Conservation (phyloP, 64 coral and sea anemone species). For the Montipora capricornis region DNA sequence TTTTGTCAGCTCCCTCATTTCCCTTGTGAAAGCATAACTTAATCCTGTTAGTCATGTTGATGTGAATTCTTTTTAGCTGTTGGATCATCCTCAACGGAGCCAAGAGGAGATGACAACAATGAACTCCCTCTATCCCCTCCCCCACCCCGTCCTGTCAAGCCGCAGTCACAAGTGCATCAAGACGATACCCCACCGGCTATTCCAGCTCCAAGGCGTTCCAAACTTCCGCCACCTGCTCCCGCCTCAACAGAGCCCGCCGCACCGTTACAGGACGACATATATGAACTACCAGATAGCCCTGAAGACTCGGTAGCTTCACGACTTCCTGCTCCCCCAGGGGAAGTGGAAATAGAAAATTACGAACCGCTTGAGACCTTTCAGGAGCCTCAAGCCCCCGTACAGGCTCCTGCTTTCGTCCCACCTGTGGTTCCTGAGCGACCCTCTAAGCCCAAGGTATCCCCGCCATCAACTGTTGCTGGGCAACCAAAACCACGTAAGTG, state of each 20-base stretch:
- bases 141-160: conserved; percentile 8
- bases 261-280: neutral
- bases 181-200: neutral
- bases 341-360: neutral
- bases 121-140: neutral
- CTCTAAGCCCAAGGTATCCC: neutral
- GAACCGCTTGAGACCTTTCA: neutral
- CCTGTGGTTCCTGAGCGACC: neutral
- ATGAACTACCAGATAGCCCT: conserved; percentile 1
- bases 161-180: neutral
- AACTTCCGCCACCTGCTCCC: neutral
- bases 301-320: neutral
- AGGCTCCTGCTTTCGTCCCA: neutral
- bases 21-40: too few relatives aligned
- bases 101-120: conserved; percentile 26
- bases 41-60: too few relatives aligned
- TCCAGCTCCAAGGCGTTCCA: conserved; percentile 3
- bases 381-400: neutral
- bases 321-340: neutral
- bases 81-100: neutral
- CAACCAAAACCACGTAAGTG: conserved; percentile 5
- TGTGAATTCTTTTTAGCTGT: neutral
- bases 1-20: too few relatives aligned
- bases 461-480: neutral
- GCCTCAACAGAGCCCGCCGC: neutral